Evolutionary conservation across 2,113 vertebrate genomes (phyloP).

Genomic region (Saccopteryx leptura): DNA sequence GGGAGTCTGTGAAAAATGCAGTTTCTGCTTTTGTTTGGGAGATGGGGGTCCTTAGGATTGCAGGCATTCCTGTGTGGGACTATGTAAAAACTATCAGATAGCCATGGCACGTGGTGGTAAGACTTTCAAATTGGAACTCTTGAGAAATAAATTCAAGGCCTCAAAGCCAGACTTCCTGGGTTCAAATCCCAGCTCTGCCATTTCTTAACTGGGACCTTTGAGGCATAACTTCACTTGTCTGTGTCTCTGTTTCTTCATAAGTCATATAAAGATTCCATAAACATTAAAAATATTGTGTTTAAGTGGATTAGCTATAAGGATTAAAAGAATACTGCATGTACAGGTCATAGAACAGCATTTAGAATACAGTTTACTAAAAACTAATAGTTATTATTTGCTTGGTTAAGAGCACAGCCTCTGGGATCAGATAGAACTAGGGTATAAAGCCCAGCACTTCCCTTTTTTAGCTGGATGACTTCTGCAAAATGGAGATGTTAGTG

Average conservation of each 20-base stretch:
- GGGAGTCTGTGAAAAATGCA: background rate
- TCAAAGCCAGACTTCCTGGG: background rate
- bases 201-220: background rate
- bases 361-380: background rate
- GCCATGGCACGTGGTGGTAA: too few species aligned
- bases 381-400: background rate
- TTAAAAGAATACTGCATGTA: background rate
- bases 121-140: background rate
- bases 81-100: background rate
- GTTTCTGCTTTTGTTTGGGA: background rate
- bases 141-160: background rate
- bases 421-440: background rate
- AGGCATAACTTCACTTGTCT: background rate
- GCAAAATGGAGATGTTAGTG: background rate
- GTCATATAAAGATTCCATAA: background rate
- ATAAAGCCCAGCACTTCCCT: background rate
- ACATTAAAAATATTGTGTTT: background rate
- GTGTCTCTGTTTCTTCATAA: background rate
- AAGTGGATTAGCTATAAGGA: background rate
- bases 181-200: background rate
- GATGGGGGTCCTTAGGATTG: background rate
- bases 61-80: fast-evolving
- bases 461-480: background rate
- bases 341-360: background rate
- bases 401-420: background rate